These are phyloP conservation scores for Triplophysa siluroides DNA, from an alignment of 2,113 vertebrate species.

Conservation along the genomic window DNA sequence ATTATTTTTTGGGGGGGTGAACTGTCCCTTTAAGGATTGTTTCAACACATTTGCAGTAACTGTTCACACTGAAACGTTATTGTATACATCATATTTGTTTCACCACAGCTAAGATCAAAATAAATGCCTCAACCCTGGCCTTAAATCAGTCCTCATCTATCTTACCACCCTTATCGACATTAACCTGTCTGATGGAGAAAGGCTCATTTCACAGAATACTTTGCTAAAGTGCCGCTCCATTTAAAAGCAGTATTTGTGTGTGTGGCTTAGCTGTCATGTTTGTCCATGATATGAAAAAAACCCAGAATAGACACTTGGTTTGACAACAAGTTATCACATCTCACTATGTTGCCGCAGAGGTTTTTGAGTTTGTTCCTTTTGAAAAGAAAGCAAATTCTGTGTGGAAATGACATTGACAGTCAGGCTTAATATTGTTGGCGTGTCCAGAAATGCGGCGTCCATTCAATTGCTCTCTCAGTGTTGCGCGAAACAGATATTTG, in stretches of 20 bases:
- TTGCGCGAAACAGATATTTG: background rate
- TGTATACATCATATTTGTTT: background rate
- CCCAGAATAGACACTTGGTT: background rate
- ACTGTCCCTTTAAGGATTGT: background rate
- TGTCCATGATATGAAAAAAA: background rate
- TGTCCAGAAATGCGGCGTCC: background rate
- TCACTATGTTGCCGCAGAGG: background rate
- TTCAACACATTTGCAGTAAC: too few species aligned
- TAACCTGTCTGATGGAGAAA: background rate
- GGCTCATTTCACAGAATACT: slow-evolving; percentile 18
- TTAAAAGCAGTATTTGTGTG: background rate
- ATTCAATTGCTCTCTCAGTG: background rate
- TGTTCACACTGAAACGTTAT: background rate
- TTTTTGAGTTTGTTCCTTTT: background rate
- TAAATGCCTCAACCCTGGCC: slow-evolving; percentile 10
- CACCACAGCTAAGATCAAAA: background rate
- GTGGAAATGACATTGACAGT: too few species aligned
- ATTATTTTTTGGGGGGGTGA: too few species aligned
- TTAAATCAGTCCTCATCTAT: slow-evolving; percentile 18
- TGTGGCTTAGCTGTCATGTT: background rate
- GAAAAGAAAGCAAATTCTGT: background rate
- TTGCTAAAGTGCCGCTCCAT: background rate
- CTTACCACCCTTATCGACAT: slow-evolving; percentile 6
- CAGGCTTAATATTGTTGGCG: background rate
- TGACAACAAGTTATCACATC: background rate